Evolutionary conservation across 2,113 vertebrate genomes (phyloP).

Genomic region (Rhea americana): DNA sequence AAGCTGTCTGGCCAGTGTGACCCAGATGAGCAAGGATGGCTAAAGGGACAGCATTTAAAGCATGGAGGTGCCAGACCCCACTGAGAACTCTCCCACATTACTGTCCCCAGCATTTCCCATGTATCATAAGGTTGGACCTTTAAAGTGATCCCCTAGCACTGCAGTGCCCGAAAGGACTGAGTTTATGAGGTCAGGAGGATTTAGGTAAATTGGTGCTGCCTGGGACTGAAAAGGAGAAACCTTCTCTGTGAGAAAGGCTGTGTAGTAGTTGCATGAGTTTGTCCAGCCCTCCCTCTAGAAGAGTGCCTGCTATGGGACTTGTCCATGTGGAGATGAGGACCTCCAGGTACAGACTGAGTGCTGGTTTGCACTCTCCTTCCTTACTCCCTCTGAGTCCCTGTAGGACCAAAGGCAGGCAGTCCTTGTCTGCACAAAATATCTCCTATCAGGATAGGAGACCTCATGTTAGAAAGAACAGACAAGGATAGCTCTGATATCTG

Average conservation of each 20-base stretch:
- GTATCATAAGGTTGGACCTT: background rate
- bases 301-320: background rate
- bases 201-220: background rate
- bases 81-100: background rate
- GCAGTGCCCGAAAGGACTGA: rapidly evolving
- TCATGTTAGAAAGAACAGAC: background rate
- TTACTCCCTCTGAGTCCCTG: background rate
- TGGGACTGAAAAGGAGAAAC: background rate
- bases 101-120: background rate
- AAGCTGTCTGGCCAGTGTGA: background rate
- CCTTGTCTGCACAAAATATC: background rate
- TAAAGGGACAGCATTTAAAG: background rate
- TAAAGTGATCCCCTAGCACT: background rate
- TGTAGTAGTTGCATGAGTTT: background rate
- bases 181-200: background rate
- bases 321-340: background rate
- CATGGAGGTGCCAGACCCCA: background rate
- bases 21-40: background rate
- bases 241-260: background rate
- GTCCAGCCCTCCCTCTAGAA: background rate
- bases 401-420: background rate
- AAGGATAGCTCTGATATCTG: background rate
- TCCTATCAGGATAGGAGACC: background rate
- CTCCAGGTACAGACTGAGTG: background rate
- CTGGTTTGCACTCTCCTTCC: background rate